These are phyloP conservation scores for Heliconius nattereri DNA, from an alignment of 1,140 invertebrate genomes.

Conservation along the genomic window DNA sequence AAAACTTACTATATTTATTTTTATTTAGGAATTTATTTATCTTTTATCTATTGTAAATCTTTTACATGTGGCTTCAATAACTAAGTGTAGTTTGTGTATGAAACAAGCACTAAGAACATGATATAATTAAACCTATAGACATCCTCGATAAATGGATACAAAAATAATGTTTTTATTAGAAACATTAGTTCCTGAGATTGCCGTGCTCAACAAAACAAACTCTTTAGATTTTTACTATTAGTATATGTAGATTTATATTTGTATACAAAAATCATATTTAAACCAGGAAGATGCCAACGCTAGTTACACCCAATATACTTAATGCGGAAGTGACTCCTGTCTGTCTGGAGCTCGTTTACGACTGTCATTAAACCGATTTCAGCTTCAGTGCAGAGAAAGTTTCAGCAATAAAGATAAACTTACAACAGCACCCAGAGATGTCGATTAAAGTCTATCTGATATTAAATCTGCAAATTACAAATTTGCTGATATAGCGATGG, in stretches of 20 bases:
- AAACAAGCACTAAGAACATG: no score
- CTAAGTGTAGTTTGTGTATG: no score
- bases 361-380: conserved; percentile 8
- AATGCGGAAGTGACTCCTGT: conserved; percentile 3
- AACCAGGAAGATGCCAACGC: background rate
- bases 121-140: no score
- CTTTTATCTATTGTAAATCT: no score
- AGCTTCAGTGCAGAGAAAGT: background rate
- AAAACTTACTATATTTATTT: no score
- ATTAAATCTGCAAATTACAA: background rate
- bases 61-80: no score
- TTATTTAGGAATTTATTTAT: no score
- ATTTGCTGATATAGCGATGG: background rate
- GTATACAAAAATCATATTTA: background rate
- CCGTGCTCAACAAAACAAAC: no score
- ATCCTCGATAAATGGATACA: no score
- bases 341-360: background rate
- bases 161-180: no score
- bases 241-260: background rate
- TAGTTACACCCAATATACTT: conserved; percentile 2
- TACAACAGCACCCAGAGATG: background rate
- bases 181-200: no score
- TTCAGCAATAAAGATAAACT: conserved; percentile 8
- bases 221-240: no score
- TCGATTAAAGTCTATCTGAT: background rate